A percentile compares a stretch with the other conserved stretches of the same genome.
phyloP scores from a whole-genome alignment of 2,888 invertebrate species.

The Anaspis maculata region DNA sequence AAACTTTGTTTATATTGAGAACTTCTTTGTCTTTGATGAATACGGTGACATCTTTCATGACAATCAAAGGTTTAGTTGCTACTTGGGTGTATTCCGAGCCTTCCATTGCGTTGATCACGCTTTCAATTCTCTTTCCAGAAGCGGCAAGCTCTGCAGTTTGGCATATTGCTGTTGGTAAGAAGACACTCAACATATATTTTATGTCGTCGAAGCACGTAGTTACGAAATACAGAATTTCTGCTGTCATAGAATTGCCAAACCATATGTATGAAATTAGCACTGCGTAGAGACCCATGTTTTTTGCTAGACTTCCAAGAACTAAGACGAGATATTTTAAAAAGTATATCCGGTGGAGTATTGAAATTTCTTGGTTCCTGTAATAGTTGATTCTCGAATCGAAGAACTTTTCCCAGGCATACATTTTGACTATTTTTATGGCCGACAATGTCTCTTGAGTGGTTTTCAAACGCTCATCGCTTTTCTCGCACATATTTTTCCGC shows the following conservation, averaged over 20 bases:
- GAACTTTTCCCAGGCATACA: constrained; percentile 30
- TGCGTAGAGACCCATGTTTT: constrained; percentile 6
- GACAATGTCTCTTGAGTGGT: constrained; percentile 26
- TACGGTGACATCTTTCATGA: constrained; percentile 21
- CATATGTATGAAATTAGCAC: constrained; percentile 7
- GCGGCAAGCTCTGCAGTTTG: constrained; percentile 11
- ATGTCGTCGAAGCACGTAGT: constrained; percentile 7
- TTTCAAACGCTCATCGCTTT: constrained; percentile 27
- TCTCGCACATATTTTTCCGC: constrained; percentile 27
- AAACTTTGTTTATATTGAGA: constrained; percentile 39
- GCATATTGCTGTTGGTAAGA: constrained; percentile 9
- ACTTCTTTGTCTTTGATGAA: constrained; percentile 28
- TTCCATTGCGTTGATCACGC: constrained; percentile 45
- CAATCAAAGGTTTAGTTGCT: constrained; percentile 17
- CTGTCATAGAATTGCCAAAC: constrained; percentile 4
- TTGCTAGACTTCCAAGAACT: constrained; percentile 6
- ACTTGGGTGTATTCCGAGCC: constrained; percentile 10
- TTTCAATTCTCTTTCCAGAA: constrained; percentile 33
- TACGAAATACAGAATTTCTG: constrained; percentile 11
- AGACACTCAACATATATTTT: constrained; percentile 2
- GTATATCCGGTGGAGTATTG: neutral
- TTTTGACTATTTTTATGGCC: constrained; percentile 30
- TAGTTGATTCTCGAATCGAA: constrained; percentile 46
- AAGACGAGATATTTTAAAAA: constrained; percentile 2
- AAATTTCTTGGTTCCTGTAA: constrained; percentile 35